Base-by-base conservation (phyloP, 2,797 vertebrate genomes). In the Oceanodroma leucorhoa region DNA sequence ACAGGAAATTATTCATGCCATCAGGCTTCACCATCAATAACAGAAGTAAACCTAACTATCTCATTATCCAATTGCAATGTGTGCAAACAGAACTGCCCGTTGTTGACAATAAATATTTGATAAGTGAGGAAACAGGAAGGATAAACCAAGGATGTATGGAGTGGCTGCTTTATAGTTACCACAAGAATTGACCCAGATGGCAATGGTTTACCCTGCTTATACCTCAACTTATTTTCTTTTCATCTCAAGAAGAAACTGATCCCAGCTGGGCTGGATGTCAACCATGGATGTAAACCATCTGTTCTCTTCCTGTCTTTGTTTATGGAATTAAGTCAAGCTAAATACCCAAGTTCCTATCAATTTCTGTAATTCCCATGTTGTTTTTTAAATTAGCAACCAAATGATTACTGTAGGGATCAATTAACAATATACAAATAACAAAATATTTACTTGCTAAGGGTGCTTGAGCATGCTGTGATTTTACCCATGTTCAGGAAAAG, bases 41-140 rank as follows among this genome's bases (percentile, higher is more conserved):
- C 93, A 91, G 92, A 97, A 97, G 93, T 97, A 97, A 98, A 98
- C 95, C 94, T 95, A 97, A 98, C 98, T 96, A 96, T 97, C 97
- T 97, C 97, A 98, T 98, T 98, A 98, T 96, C 97, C 97, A 96
- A 97, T 97, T 98, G 96, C 97, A 97, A 95, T 97, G 95, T 98
- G 96, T 97, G 97, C 97, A 98, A 98, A 98, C 96, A 98, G 91
- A 97, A 98, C 97, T 98, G 97, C 95, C 98, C 96, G 4, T 96
- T 98, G 98, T 98, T 98, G 97, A 98, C 96, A 95, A 98, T 98
- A 97, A 98, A 98, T 98, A 97, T 98, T 98, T 98, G 95, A 98
- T 98, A 97, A 97, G 96, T 55, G 70, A 97, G 94, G 94, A 97
- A 97, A 96, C 90, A 97, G 88, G 93, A 98, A 98, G 97, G 98